phyloP scores from a whole-genome alignment of 2,113 vertebrate species.

The Entosphenus tridentatus region DNA sequence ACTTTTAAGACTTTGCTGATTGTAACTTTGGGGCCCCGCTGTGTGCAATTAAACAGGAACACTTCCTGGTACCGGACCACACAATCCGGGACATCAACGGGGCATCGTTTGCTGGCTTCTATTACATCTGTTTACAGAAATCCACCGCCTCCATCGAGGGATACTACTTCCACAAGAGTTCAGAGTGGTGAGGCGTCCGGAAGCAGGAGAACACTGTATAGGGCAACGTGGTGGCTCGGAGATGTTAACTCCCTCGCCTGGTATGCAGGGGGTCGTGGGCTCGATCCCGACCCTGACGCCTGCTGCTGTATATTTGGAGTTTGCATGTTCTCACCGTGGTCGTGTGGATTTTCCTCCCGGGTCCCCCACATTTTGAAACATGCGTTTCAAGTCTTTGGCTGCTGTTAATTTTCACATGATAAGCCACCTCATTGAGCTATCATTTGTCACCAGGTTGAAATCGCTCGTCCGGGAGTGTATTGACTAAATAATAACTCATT shows the following conservation, averaged over 20 bases:
- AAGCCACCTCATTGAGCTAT: too few species aligned
- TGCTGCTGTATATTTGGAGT: not conserved
- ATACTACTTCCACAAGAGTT: slow-evolving; percentile 94
- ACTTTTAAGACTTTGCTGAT: too few species aligned
- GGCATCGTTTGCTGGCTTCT: slow-evolving; percentile 93
- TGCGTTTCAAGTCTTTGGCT: not conserved
- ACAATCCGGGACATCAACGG: slow-evolving; percentile 98
- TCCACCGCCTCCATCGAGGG: slow-evolving; percentile 90
- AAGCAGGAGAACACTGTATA: not conserved
- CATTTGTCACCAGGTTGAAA: too few species aligned
- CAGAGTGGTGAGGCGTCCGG: slow-evolving; percentile 62
- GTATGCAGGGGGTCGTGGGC: not conserved
- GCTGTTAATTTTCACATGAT: too few species aligned
- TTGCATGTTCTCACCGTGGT: not conserved
- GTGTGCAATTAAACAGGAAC: slow-evolving; percentile 30
- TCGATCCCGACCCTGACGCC: not conserved
- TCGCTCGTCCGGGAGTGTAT: too few species aligned
- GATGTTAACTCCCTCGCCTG: not conserved
- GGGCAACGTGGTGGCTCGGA: not conserved
- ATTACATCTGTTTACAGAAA: slow-evolving; percentile 99
- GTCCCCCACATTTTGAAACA: not conserved
- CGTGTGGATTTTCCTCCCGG: not conserved
- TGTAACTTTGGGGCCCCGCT: too few species aligned
- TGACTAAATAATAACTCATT: too few species aligned
- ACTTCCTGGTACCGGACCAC: slow-evolving; percentile 89